phyloP scores from a whole-genome alignment of 2,113 vertebrate genomes.

The Paramormyrops kingsleyae region DNA sequence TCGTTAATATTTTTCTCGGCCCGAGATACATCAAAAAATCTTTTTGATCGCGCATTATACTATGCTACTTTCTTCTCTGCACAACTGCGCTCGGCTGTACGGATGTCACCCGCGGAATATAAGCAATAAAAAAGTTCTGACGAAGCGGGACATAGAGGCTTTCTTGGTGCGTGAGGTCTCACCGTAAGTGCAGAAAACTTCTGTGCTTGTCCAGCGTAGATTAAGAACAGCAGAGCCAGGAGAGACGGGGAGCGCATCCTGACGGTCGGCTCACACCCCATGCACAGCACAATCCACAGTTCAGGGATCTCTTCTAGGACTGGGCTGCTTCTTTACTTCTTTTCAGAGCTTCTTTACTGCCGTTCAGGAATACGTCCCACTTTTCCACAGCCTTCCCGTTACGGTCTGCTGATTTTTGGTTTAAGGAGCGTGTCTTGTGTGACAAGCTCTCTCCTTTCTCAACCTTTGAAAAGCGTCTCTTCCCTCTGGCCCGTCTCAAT shows the following conservation, averaged over 20 bases:
- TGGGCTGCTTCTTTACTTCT: not conserved
- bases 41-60: not conserved
- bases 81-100: not conserved
- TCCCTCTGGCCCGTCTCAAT: not conserved
- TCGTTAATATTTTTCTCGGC: not conserved
- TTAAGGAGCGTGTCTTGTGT: not conserved
- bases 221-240: slow-evolving; percentile 54
- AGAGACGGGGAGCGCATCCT: slow-evolving; percentile 63
- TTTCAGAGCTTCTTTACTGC: not conserved
- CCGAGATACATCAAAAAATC: not conserved
- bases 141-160: not conserved
- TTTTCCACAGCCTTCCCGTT: not conserved
- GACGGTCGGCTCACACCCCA: slow-evolving; percentile 32
- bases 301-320: not conserved
- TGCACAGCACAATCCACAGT: slow-evolving; percentile 14
- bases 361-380: not conserved
- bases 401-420: not conserved
- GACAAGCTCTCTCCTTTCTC: not conserved
- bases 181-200: slow-evolving; percentile 71
- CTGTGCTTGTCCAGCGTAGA: slow-evolving; percentile 57
- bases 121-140: not conserved
- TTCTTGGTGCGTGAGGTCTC: slow-evolving; percentile 29
- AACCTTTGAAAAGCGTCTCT: not conserved
- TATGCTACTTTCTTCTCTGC: not conserved
- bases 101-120: not conserved